Evolutionary conservation across 1,140 invertebrate genomes (phyloP).

Genomic region (Wasmannia auropunctata): DNA sequence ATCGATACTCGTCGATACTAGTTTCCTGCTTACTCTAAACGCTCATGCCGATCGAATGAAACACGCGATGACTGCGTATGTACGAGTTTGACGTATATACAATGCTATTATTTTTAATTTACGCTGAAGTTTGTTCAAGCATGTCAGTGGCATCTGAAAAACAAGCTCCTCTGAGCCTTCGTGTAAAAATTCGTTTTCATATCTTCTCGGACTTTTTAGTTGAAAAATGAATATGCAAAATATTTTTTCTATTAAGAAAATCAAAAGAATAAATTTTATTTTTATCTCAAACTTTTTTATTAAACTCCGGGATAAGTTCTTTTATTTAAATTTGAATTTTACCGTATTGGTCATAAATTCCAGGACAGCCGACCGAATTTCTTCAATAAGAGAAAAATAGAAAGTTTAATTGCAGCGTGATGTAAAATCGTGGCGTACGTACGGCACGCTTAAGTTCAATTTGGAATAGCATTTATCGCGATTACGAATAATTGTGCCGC

Average conservation of each 20-base stretch:
- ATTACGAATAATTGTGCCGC: constrained; percentile 15
- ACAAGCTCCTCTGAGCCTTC: not conserved
- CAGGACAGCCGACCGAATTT: not conserved
- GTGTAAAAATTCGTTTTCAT: not conserved
- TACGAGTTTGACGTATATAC: not conserved
- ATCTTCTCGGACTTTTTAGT: not conserved
- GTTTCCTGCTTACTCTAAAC: constrained; percentile 9
- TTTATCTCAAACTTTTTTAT: not conserved
- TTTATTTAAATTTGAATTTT: not conserved
- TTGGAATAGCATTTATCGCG: constrained; percentile 8
- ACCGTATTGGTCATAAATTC: not conserved
- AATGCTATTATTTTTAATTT: not conserved
- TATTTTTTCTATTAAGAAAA: not conserved
- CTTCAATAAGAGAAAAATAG: not conserved
- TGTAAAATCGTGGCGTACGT: not conserved
- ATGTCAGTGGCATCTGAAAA: not conserved
- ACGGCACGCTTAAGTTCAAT: not conserved
- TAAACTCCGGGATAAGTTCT: not conserved
- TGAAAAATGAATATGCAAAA: not conserved
- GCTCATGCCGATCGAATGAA: not conserved
- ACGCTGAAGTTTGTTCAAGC: not conserved
- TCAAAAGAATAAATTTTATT: not conserved
- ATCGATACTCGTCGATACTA: constrained; percentile 12
- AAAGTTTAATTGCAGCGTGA: not conserved
- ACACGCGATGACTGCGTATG: not conserved